Conservation (phyloP, 1,140 invertebrate species). For the Caenorhabditis inopinata region DNA sequence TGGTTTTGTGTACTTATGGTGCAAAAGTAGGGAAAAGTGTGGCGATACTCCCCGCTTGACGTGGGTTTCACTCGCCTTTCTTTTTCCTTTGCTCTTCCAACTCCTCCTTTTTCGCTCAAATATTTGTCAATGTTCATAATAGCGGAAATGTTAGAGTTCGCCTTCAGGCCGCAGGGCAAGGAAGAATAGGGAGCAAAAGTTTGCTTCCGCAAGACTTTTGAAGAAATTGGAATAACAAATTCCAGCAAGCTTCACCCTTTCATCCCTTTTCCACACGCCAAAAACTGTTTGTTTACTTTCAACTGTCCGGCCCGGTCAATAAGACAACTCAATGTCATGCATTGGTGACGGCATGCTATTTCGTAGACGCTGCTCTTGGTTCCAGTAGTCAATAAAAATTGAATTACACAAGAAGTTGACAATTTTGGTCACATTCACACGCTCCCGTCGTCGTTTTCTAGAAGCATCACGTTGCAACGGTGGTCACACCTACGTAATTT, state of each 20-base stretch:
- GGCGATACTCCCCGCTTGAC: neutral
- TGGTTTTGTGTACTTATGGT: constrained; percentile 29
- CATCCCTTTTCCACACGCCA: neutral
- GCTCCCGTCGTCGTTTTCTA: neutral
- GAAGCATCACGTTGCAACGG: too few species aligned
- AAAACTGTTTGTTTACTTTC: constrained; percentile 8
- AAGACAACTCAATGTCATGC: neutral
- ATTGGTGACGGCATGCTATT: neutral
- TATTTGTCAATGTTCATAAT: constrained; percentile 32
- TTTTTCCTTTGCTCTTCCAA: neutral
- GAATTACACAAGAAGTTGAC: neutral
- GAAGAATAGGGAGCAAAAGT: neutral
- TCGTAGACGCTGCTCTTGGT: neutral
- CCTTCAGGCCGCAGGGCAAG: neutral
- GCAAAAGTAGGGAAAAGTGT: neutral
- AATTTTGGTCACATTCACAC: neutral
- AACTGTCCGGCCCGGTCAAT: neutral
- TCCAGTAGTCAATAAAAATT: neutral
- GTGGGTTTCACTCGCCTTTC: neutral
- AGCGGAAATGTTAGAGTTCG: constrained; percentile 17
- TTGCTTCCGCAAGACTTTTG: neutral
- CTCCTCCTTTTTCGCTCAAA: constrained; percentile 16
- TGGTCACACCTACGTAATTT: too few species aligned
- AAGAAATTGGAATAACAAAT: neutral
- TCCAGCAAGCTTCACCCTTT: neutral